Evolutionary conservation across 2,797 vertebrate genomes (phyloP).

Genomic region (Cryptoprocta ferox): DNA sequence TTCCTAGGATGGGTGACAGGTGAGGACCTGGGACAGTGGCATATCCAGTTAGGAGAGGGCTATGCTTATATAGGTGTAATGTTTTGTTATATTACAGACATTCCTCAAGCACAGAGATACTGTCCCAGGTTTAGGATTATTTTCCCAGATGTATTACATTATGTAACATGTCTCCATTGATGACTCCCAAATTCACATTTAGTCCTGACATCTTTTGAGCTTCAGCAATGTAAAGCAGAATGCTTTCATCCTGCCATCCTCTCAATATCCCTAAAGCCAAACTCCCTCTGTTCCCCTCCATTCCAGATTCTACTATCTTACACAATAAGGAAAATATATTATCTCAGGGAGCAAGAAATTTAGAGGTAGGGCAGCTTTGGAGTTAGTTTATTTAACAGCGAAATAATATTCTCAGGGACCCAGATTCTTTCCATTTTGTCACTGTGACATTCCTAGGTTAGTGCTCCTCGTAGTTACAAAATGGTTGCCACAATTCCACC

Average conservation of each 20-base stretch:
- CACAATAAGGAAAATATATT: not conserved
- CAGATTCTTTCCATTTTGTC: not conserved
- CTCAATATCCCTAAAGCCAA: not conserved
- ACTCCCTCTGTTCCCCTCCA: not conserved
- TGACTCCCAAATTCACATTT: not conserved
- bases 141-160: slow-evolving; percentile 11
- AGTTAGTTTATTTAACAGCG: slow-evolving; percentile 12
- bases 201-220: not conserved
- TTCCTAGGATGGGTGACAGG: not conserved
- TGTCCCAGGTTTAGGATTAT: not conserved
- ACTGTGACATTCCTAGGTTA: not conserved
- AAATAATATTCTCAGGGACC: not conserved
- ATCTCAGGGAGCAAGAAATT: slow-evolving; percentile 21
- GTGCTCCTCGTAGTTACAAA: not conserved
- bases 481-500: not conserved
- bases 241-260: not conserved
- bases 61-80: not conserved
- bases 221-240: not conserved
- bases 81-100: not conserved
- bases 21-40: not conserved
- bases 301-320: not conserved
- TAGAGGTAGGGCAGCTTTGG: not conserved
- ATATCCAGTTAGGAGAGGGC: not conserved
- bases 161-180: not conserved
- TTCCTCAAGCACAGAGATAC: slow-evolving; percentile 14